Evolutionary conservation across 2,888 invertebrate genomes (phyloP), one percentile per base, ranked within the genome.

Genomic region (Nemotelus nigrinus): DNA sequence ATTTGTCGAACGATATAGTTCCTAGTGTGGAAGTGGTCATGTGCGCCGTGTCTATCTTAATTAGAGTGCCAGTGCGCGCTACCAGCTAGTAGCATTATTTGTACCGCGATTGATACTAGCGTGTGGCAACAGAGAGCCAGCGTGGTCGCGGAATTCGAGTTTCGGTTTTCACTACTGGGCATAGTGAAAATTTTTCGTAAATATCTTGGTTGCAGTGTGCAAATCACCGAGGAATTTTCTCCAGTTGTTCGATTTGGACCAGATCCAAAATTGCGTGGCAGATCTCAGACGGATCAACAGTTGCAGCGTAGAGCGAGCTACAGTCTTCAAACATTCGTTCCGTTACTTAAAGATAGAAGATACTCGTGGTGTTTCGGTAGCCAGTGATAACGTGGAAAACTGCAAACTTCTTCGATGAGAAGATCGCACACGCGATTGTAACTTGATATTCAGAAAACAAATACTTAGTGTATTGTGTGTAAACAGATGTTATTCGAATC

Each of bases 131-230:
- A 47, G 43, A 1, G 25, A 63, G 25, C 1, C 25, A 25, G 25
- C 63, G 43, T 63, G 53, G 53, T 70, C 70, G 70, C 55, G 70
- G 55, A 70, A 53, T 70, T 70, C 25, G 25, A 55, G 70, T 70
- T 70, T 70, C 70, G 70, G 43, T 70, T 70, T 70, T 70, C 70
- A 70, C 70, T 70, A 25, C 70, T 55, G 25, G 43, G 57, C 25
- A 67, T 39, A 67, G 70, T 70, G 70, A 70, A 70, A 53, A 70
- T 70, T 70, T 25, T 70, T 70, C 53, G 70, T 70, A 55, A 70
- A 70, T 70, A 47, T 70, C 55, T 70, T 48, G 70, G 55, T 70
- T 39, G n/a, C 43, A 57, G 57, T 8, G 57, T 41, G 5, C 25
- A 50, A 50, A 55, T 70, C 44, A 10, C 39, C 55, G 50, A 25